A percentile compares a stretch with the other conserved stretches of the same genome.
Conservation (phyloP, 30 jellyfish, hydroid and myxozoan genomes). For the Turritopsis rubra region DNA sequence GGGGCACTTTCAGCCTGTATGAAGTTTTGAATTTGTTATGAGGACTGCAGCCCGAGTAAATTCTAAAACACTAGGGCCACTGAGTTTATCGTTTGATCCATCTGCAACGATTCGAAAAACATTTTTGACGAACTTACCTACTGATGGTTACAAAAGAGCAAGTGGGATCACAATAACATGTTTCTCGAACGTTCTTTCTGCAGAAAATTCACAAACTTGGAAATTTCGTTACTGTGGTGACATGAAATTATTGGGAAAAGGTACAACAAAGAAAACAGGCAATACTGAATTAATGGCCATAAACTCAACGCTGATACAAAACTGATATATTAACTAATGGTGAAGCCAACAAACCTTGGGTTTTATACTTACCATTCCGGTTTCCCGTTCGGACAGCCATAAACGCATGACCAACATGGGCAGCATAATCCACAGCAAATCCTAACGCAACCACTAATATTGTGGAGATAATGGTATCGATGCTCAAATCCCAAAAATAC, state of each 20-base stretch:
- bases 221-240: too few relatives aligned
- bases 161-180: slow-evolving; percentile 70
- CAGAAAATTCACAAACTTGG: too few relatives aligned
- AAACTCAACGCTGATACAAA: too few relatives aligned
- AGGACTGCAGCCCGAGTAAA: slow-evolving; percentile 80
- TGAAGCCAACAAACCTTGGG: too few relatives aligned
- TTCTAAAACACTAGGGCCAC: slow-evolving; percentile 55
- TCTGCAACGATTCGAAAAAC: slow-evolving; percentile 50
- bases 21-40: slow-evolving; percentile 83
- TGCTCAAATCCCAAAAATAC: slow-evolving; percentile 52
- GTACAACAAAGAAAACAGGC: too few relatives aligned
- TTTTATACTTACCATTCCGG: slow-evolving; percentile 43
- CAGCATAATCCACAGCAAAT: slow-evolving; percentile 50
- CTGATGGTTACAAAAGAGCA: slow-evolving; percentile 70
- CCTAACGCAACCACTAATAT: slow-evolving; percentile 41
- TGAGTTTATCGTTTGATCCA: slow-evolving; percentile 85
- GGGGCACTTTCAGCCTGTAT: slow-evolving; percentile 90
- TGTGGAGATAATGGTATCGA: slow-evolving; percentile 43
- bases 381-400: slow-evolving; percentile 38
- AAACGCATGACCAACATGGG: slow-evolving; percentile 56
- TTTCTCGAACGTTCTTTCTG: slow-evolving; percentile 90
- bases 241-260: too few relatives aligned
- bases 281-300: too few relatives aligned
- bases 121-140: slow-evolving; percentile 62
- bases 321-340: too few relatives aligned